Evolutionary conservation across 1,140 invertebrate species (phyloP).

Genomic region (Cydia amplana): DNA sequence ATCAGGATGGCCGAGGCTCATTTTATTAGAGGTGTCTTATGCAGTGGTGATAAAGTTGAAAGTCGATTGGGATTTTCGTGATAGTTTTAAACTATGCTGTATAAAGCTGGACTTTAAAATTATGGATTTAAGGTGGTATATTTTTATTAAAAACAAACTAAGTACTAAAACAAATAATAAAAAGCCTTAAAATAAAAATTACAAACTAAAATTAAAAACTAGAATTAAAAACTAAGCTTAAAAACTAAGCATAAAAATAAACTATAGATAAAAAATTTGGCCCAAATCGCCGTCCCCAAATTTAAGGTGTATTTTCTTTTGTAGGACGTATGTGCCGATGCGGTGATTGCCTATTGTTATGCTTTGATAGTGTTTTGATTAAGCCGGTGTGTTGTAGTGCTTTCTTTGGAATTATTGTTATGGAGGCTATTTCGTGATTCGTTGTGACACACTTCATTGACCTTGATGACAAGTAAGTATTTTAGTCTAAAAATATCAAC

Average conservation of each 20-base stretch:
- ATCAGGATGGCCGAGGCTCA: background rate
- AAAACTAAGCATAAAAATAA: too few species aligned
- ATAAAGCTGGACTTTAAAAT: background rate
- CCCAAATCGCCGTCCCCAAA: too few species aligned
- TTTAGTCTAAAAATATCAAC: too few species aligned
- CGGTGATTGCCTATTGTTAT: slow-evolving; percentile 7
- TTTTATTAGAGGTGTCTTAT: background rate
- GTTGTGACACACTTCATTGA: too few species aligned
- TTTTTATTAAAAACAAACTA: too few species aligned
- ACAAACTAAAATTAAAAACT: too few species aligned
- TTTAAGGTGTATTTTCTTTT: background rate
- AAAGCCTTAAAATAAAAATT: too few species aligned
- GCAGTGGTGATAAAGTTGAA: background rate
- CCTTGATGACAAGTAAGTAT: too few species aligned
- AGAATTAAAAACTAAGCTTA: too few species aligned
- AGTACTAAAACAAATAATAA: too few species aligned
- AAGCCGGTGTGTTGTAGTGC: background rate
- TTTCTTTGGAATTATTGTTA: slow-evolving; percentile 8
- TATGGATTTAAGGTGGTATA: background rate
- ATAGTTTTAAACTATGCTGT: background rate
- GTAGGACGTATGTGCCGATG: background rate
- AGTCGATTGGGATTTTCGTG: background rate
- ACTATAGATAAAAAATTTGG: too few species aligned
- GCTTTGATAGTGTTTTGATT: slow-evolving; percentile 1
- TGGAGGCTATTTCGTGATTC: background rate